These are phyloP conservation scores for Orientallactaga sibirica DNA, from an alignment of 2,797 vertebrate species.

Conservation along the genomic window DNA sequence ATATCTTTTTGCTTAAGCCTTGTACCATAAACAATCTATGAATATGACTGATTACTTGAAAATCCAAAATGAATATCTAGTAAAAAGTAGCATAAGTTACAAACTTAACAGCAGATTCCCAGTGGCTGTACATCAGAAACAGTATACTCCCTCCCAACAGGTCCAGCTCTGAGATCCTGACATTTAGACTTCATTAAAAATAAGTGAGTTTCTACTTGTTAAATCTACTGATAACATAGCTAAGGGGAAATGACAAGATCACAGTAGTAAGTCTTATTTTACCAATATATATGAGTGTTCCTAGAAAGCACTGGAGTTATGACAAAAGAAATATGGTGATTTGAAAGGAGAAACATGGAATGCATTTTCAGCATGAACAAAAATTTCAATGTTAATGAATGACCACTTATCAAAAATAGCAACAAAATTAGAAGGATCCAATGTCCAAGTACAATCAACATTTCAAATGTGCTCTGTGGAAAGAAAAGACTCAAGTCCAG, in stretches of 20 bases:
- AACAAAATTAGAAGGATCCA: neutral
- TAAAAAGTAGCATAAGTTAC: neutral
- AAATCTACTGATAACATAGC: neutral
- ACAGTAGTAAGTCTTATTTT: rapidly evolving
- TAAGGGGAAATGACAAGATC: neutral
- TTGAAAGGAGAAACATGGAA: neutral
- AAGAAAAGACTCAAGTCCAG: neutral
- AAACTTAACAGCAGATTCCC: neutral
- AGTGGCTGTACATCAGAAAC: neutral
- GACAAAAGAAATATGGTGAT: neutral
- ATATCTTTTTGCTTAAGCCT: neutral
- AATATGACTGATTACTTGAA: neutral
- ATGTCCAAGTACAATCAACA: neutral
- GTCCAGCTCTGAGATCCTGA: neutral
- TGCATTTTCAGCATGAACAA: neutral
- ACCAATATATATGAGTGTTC: neutral
- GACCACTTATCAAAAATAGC: neutral
- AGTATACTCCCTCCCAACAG: neutral
- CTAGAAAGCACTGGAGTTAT: neutral
- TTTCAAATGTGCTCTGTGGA: neutral
- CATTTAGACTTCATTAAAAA: neutral
- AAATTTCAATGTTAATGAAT: neutral
- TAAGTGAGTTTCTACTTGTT: neutral
- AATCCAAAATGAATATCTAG: neutral
- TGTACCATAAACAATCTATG: neutral